phyloP scores from a whole-genome alignment of 2,797 vertebrate species.

The Sebastes matsubarae region DNA sequence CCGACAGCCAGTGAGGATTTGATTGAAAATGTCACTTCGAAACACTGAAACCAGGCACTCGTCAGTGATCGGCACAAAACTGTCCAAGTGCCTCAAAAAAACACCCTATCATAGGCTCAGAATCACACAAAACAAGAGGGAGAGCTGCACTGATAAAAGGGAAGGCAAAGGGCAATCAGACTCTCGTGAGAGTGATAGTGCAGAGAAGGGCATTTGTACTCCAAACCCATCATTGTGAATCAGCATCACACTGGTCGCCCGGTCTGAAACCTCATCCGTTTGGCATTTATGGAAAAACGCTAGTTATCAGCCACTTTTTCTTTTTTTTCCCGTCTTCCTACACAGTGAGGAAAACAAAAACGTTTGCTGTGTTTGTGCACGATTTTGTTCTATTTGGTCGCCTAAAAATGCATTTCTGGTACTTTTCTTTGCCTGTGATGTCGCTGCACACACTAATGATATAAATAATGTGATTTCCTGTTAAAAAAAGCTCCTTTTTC shows the following conservation, averaged over 20 bases:
- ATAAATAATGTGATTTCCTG: not conserved
- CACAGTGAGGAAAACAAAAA: constrained; percentile 10
- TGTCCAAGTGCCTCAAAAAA: not conserved
- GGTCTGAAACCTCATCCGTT: constrained; percentile 52
- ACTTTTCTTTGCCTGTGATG: not conserved
- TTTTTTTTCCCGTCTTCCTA: constrained; percentile 13
- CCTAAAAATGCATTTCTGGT: constrained; percentile 3
- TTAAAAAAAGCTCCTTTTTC: not conserved
- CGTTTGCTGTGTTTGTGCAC: too few species aligned
- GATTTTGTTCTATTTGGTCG: constrained; percentile 5
- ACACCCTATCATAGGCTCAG: constrained; percentile 26
- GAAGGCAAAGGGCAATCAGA: constrained; percentile 41
- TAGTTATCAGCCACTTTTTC: constrained; percentile 22
- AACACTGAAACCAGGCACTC: constrained; percentile 30
- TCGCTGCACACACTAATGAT: not conserved
- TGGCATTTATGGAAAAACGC: constrained; percentile 49
- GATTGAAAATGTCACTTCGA: constrained; percentile 17
- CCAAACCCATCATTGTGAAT: constrained; percentile 51
- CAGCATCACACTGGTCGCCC: constrained; percentile 41
- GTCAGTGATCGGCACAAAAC: constrained; percentile 8
- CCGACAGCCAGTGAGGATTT: not conserved
- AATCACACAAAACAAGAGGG: constrained; percentile 33
- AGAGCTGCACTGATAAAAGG: constrained; percentile 35
- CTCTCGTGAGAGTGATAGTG: constrained; percentile 70
- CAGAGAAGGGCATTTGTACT: constrained; percentile 80